Conservation (phyloP, 2,888 invertebrate genomes). For the Limnephilus auricula region DNA sequence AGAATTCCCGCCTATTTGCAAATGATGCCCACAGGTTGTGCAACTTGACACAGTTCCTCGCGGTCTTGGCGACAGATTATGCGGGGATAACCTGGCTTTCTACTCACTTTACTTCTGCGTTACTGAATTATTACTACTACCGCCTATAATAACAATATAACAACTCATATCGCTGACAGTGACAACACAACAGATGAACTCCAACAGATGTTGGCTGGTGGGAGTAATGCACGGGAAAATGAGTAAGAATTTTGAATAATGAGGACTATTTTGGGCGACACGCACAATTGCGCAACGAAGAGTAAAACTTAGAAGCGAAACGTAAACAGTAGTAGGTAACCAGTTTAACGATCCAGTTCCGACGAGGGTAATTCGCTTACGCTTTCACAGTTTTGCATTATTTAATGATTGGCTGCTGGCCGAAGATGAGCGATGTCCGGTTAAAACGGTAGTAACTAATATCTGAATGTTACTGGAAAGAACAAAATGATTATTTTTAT, state of each 20-base stretch:
- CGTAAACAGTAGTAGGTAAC: too few relatives aligned
- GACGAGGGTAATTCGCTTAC: too few relatives aligned
- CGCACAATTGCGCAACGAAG: neutral
- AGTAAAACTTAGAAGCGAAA: neutral
- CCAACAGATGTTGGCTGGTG: neutral
- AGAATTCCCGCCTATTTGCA: slow-evolving; percentile 27
- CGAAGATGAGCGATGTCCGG: too few relatives aligned
- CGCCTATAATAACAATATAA: neutral
- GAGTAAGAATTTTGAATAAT: neutral
- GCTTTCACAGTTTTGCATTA: too few relatives aligned
- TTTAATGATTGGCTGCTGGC: too few relatives aligned
- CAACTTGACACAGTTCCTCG: neutral
- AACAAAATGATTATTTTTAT: too few relatives aligned
- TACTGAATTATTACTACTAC: neutral
- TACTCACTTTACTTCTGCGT: neutral
- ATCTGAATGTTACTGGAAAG: too few relatives aligned
- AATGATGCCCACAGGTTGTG: slow-evolving; percentile 22
- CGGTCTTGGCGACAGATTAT: slow-evolving; percentile 16
- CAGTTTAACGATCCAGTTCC: too few relatives aligned
- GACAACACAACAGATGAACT: neutral
- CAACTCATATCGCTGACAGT: neutral
- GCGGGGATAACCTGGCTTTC: slow-evolving; percentile 8
- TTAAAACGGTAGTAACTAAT: too few relatives aligned
- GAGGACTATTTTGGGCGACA: neutral
- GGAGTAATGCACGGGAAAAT: neutral